Conservation (phyloP, 2,888 invertebrate genomes). For the Panopea generosa region DNA sequence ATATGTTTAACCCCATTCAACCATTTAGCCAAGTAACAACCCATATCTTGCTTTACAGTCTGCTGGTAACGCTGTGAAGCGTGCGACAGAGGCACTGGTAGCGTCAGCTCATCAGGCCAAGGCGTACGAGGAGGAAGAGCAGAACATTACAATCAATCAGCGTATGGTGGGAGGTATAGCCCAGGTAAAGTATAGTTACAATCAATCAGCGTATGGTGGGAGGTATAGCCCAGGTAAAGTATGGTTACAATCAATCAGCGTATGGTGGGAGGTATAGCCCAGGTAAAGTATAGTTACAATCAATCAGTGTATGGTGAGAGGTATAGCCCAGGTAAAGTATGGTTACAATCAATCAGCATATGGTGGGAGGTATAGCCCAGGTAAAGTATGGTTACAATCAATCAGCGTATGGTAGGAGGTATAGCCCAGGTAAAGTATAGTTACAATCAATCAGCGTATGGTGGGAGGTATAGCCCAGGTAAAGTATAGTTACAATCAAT, state of each 20-base stretch:
- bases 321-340: constrained; percentile 93
- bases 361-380: constrained; percentile 99
- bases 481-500: too few relatives aligned
- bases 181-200: constrained; percentile 88
- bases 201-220: too few relatives aligned
- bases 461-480: too few relatives aligned
- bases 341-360: constrained; percentile 91
- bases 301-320: constrained; percentile 82
- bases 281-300: constrained; percentile 87
- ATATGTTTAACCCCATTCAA: too few relatives aligned
- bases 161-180: constrained; percentile 98
- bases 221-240: too few relatives aligned
- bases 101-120: constrained; percentile 97
- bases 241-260: constrained; percentile 93
- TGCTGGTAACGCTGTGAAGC: constrained; percentile 98
- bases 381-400: constrained; percentile 84
- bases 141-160: constrained; percentile 93
- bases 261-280: constrained; percentile 98
- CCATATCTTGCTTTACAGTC: too few relatives aligned
- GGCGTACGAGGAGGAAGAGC: constrained; percentile 94
- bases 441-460: too few relatives aligned
- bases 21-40: too few relatives aligned
- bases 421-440: too few relatives aligned
- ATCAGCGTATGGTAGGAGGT: too few relatives aligned
- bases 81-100: constrained; percentile 98